A percentile compares a stretch with the other conserved stretches of the same genome.
phyloP scores from a whole-genome alignment of 2,888 invertebrate genomes.

The Apomyelois bistriatella region DNA sequence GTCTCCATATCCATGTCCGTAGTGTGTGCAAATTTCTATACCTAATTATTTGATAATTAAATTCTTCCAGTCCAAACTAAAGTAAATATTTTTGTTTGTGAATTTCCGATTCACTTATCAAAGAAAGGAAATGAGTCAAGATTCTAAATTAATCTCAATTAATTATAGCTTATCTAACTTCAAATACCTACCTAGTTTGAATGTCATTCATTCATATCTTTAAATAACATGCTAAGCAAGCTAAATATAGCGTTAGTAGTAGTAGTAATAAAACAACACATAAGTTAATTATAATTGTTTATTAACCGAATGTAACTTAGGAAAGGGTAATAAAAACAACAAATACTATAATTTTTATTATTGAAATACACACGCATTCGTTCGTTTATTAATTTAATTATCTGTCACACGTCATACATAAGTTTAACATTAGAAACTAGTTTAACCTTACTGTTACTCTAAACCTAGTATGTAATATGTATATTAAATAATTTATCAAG shows the following conservation, averaged over 20 bases:
- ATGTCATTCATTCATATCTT: not conserved
- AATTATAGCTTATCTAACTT: too few species aligned
- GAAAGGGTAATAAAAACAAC: constrained; percentile 40
- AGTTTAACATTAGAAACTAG: constrained; percentile 41
- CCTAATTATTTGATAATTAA: too few species aligned
- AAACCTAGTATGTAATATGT: constrained; percentile 21
- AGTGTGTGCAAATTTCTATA: too few species aligned
- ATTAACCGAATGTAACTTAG: constrained; percentile 44
- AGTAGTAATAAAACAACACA: constrained; percentile 71
- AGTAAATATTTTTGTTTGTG: too few species aligned
- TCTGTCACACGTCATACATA: constrained; percentile 28
- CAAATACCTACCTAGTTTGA: not conserved
- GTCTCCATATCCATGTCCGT: too few species aligned
- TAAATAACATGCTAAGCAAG: constrained; percentile 19
- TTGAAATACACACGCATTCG: constrained; percentile 31
- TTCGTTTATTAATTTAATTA: constrained; percentile 28
- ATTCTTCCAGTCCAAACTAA: too few species aligned
- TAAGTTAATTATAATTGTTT: constrained; percentile 49
- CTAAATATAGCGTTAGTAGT: constrained; percentile 49
- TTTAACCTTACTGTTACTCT: constrained; percentile 38
- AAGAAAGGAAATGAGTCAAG: too few species aligned
- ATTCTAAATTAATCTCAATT: not conserved
- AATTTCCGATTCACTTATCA: too few species aligned
- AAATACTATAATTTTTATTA: constrained; percentile 50
- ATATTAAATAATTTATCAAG: constrained; percentile 28